These are phyloP conservation scores for Armadillidium nasatum DNA, from an alignment of 1,140 invertebrate genomes.

Conservation along the genomic window DNA sequence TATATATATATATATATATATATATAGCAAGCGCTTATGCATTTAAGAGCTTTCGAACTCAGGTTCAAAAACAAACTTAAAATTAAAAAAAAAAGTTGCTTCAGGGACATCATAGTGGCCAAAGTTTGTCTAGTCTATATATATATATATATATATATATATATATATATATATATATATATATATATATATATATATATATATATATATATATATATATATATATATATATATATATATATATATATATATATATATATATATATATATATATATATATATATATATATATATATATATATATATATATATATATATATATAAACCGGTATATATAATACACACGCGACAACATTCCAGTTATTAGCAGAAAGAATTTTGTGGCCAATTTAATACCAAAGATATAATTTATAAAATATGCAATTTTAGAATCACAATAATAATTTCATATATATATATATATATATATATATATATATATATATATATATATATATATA, in stretches of 20 bases:
- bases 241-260: constrained; percentile 8
- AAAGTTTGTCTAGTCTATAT: neutral
- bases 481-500: constrained; percentile 15
- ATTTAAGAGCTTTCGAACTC: too few species aligned
- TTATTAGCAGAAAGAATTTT: too few species aligned
- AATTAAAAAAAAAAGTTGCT: neutral
- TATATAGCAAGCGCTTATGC: too few species aligned
- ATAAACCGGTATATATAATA: neutral
- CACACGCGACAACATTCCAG: neutral
- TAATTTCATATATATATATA: neutral
- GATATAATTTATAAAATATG: too few species aligned
- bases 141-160: neutral
- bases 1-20: too few species aligned
- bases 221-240: neutral
- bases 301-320: neutral
- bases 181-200: constrained; percentile 15
- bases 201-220: neutral
- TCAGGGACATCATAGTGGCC: constrained; percentile 1
- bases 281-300: neutral
- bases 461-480: constrained; percentile 11
- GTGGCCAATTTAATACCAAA: too few species aligned
- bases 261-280: constrained; percentile 13
- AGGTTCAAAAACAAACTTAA: too few species aligned
- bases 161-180: neutral
- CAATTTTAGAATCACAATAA: too few species aligned